Evolutionary conservation across 2,113 vertebrate genomes (phyloP), one percentile per base, ranked within the genome.

Genomic region (Pangasianodon gigas): DNA sequence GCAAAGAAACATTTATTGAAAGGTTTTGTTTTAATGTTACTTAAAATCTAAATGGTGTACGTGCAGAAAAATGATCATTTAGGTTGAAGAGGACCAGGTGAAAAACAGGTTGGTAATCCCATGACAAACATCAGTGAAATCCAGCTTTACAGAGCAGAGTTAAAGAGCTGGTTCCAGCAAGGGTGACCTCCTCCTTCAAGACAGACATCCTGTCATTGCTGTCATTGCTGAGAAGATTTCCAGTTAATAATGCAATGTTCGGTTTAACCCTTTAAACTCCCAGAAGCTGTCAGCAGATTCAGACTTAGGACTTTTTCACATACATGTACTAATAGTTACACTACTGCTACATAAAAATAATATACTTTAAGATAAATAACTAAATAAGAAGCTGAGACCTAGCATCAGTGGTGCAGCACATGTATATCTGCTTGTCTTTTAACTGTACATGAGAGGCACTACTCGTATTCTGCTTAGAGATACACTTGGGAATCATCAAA

Each of bases 381-480:
- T 60, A 13, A 44, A 60, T 60, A 82, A 21, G 5, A 32, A 56
- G 16, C 51, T 11, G 80, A 71, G 13, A 46, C 26, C 29, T 10
- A 71, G 29, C 46, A 37, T 16, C 52, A 86, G 85, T 24, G 41
- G 48, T 24, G 32, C 51, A 75, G 32, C 19, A 44, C 69, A 54
- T 26, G n/a, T 6, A 37, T 3, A 10, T 62, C 37, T 60, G 32
- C 51, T 69, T 32, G 19, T 58, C n/a, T 71, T 71, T 74, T 54
- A 69, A 54, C n/a, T 44, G 9, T 44, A 56, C 65, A 8, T 8
- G 32, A 21, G 69, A 54, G 51, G 29, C 51, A 18, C 10, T 13
- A 77, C 19, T 77, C 6, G 9, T 41, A 74, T 86, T 54, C 85
- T 58, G 85, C 65, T n/a, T 56, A 41, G 85, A 74, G 67, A 87